phyloP scores from a whole-genome alignment of 2,113 vertebrate species.

The Ctenodactylus gundi region DNA sequence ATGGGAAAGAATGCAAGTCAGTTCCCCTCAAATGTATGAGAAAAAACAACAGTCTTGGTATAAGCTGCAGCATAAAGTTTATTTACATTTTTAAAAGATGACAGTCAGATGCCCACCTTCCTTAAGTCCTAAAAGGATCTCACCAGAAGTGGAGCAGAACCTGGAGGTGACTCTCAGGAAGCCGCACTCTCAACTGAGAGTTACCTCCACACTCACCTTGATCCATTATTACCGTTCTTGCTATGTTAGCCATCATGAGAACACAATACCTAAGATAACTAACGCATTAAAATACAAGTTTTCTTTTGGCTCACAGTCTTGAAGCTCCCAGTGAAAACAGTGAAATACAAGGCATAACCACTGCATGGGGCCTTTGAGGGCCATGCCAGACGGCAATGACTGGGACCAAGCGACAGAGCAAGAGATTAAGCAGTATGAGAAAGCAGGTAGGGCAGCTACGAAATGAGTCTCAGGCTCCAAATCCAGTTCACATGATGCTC shows the following conservation, averaged over 20 bases:
- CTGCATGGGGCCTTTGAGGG: background rate
- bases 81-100: background rate
- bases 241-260: background rate
- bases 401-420: background rate
- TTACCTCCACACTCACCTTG: background rate
- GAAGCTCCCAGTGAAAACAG: background rate
- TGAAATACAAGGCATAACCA: background rate
- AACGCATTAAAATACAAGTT: background rate
- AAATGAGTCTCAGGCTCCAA: background rate
- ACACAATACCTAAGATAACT: background rate
- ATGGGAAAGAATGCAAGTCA: background rate
- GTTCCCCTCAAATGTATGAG: background rate
- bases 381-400: no score
- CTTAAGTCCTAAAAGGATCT: background rate
- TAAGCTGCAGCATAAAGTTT: background rate
- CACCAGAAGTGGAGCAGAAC: background rate
- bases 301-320: background rate
- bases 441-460: background rate
- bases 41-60: background rate
- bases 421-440: background rate
- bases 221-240: background rate
- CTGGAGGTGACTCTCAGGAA: background rate
- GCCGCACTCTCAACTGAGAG: background rate
- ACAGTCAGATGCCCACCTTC: background rate
- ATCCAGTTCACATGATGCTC: background rate